phyloP scores from a whole-genome alignment of 2,888 invertebrate genomes.

The Tolmerus cingulatus region DNA sequence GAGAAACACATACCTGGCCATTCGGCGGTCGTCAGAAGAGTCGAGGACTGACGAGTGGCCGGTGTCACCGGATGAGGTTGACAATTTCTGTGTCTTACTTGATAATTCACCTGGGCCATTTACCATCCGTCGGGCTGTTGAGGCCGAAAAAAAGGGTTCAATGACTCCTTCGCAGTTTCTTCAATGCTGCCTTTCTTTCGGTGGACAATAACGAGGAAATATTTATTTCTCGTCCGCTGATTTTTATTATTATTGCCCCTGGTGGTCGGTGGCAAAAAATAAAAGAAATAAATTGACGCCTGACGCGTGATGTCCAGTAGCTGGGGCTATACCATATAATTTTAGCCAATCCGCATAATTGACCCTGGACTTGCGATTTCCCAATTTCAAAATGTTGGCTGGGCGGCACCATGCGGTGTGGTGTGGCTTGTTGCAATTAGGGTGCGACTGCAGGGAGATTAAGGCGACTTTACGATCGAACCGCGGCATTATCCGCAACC shows the following conservation, averaged over 20 bases:
- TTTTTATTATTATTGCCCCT: slow-evolving; percentile 19
- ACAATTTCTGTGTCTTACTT: slow-evolving; percentile 3
- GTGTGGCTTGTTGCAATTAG: not conserved
- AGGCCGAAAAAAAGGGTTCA: not conserved
- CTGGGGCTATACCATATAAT: not conserved
- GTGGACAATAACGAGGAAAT: not conserved
- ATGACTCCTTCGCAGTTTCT: slow-evolving; percentile 2
- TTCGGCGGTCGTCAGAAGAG: not conserved
- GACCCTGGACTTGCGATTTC: not conserved
- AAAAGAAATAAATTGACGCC: not conserved
- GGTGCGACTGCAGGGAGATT: not conserved
- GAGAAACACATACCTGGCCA: not conserved
- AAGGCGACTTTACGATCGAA: not conserved
- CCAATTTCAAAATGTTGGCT: not conserved
- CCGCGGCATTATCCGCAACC: not conserved
- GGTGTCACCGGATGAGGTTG: not conserved
- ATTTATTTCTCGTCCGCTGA: not conserved
- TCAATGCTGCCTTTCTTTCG: not conserved
- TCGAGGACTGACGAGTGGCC: not conserved
- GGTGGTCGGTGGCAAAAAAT: not conserved
- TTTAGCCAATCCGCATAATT: not conserved
- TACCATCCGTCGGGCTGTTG: not conserved
- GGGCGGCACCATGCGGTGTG: not conserved
- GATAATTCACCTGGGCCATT: not conserved
- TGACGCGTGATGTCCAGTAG: not conserved